Evolutionary conservation across 2,888 invertebrate species (phyloP), one percentile per base, ranked within the genome.

Genomic region (Lithophane semibrunnea): DNA sequence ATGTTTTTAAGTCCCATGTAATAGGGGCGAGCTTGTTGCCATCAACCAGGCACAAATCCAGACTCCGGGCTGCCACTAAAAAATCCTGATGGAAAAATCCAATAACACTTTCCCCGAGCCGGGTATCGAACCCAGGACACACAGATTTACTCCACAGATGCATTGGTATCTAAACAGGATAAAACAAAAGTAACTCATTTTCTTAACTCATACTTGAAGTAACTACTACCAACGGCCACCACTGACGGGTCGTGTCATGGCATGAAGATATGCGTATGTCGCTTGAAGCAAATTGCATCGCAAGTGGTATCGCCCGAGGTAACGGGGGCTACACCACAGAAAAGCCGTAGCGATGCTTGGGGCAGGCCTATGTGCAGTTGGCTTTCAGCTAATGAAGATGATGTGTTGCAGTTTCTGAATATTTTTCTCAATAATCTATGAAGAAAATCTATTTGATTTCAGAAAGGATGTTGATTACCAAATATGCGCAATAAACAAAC

Each of bases 401-500:
- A 37, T 61, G 9, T 60, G 9, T 60, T 29, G 29, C 29, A 18
- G 29, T 37, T 18, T 18, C 18, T 2, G 37, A 18, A 37, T 61
- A 61, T 37, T 37, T 37, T 37, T 1, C 18, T 18, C 9, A 61
- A 1, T 29, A 49, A 67, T 52, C 4, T 21, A 13, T 13, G 16
- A 68, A 37, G 29, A 47, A 49, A 52, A 77, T 44, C 0, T 37
- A 1, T 63, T 75, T 83, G 0, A 5, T 83, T 83, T 42, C 84
- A 83, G 83, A 21, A 0, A n/a, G 0, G 0, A 13, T n/a, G 3
- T 4, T 12, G 42, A 73, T 9, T 4, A 0, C 5, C 13, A 4
- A 64, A 52, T 80, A 65, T 79, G 79, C 47, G 61, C 80, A 12
- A 0, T 52, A 0, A 13, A 64, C 9, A 74, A 52, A 37, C 13